These are phyloP conservation scores for Poliocrania exsul DNA, from an alignment of 2,797 vertebrate species.

Conservation along the genomic window DNA sequence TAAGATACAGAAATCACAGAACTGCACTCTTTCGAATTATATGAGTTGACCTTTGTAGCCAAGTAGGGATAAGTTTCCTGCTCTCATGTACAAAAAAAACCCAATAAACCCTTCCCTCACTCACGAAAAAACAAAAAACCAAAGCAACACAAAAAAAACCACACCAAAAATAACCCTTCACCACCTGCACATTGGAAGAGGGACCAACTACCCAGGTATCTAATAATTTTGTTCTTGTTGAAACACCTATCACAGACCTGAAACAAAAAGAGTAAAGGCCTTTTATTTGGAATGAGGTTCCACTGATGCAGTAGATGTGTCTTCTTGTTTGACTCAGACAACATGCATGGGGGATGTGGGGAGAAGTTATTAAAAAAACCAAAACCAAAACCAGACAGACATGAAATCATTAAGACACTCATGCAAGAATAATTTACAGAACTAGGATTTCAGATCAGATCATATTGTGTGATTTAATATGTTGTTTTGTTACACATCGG, in stretches of 20 bases:
- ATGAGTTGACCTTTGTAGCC: neutral
- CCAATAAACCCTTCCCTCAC: neutral
- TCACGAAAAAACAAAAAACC: neutral
- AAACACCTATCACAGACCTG: neutral
- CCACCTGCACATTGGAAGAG: neutral
- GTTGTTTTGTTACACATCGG: neutral
- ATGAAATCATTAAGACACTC: neutral
- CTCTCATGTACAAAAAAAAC: neutral
- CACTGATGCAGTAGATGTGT: neutral
- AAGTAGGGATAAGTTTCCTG: neutral
- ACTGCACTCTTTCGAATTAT: neutral
- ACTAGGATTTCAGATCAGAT: neutral
- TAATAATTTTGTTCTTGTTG: neutral
- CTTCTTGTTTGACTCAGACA: neutral
- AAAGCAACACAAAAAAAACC: neutral
- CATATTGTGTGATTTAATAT: neutral
- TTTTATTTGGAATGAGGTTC: neutral
- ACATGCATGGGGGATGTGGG: no score
- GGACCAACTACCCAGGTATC: neutral
- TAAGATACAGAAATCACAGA: neutral
- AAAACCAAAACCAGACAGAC: neutral
- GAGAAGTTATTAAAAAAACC: neutral
- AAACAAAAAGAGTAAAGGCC: neutral
- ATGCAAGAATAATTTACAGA: neutral
- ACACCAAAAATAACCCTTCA: neutral